These are phyloP conservation scores for Plutomurus gul DNA, from an alignment of 1,140 invertebrate genomes.

Conservation along the genomic window DNA sequence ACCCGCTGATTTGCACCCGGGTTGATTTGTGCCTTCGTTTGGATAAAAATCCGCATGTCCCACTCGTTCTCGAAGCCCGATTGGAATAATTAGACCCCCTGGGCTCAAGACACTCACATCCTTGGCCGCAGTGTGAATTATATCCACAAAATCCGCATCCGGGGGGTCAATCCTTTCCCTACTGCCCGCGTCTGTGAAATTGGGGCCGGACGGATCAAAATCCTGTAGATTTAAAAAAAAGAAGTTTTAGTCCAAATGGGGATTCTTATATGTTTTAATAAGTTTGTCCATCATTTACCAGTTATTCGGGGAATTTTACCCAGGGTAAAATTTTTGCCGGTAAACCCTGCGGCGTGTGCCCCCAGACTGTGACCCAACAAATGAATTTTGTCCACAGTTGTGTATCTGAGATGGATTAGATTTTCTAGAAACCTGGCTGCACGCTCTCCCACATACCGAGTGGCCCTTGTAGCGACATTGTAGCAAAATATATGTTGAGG, in stretches of 20 bases:
- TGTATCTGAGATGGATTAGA: not conserved
- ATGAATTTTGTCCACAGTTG: not conserved
- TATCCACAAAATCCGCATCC: slow-evolving; percentile 64
- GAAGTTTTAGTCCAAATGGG: not conserved
- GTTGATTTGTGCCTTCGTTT: not conserved
- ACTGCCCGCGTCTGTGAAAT: slow-evolving; percentile 54
- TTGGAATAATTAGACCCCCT: not conserved
- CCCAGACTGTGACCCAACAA: not conserved
- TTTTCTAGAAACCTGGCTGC: not conserved
- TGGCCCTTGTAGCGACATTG: not conserved
- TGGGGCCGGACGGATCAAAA: slow-evolving; percentile 54
- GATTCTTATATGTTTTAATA: slow-evolving; percentile 53
- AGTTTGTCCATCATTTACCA: not conserved
- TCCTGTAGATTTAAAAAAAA: slow-evolving; percentile 55
- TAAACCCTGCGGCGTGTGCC: not conserved
- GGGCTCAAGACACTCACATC: too few relatives aligned
- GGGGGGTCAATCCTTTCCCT: slow-evolving; percentile 61
- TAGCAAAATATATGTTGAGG: not conserved
- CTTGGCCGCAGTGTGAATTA: slow-evolving; percentile 64
- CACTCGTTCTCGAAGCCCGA: not conserved
- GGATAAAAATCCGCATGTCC: not conserved
- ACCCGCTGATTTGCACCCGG: not conserved
- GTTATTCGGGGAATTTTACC: not conserved
- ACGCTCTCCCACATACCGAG: not conserved
- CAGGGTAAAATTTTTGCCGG: not conserved